These are phyloP conservation scores for Triplophysa dalaica DNA, from an alignment of 2,113 vertebrate species.

Conservation along the genomic window DNA sequence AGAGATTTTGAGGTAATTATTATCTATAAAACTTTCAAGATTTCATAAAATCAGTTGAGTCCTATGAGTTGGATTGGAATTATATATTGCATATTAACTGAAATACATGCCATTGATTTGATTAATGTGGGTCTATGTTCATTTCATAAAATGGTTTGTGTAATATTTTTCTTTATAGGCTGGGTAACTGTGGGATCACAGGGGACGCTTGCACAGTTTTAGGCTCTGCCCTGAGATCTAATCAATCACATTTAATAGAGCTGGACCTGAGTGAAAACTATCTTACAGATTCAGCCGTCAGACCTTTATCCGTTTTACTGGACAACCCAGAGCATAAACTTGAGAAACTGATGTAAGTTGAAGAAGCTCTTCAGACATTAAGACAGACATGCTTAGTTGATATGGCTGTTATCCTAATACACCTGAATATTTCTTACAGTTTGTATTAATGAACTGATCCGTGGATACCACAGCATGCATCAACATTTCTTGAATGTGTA, in stretches of 20 bases:
- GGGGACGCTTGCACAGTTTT: slow-evolving; percentile 27
- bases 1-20: slow-evolving; percentile 35
- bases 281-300: slow-evolving; percentile 41
- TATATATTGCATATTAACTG: neutral
- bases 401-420: neutral
- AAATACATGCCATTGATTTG: neutral
- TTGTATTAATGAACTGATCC: slow-evolving; percentile 28
- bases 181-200: slow-evolving; percentile 41
- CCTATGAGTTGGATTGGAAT: neutral
- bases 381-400: neutral
- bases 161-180: slow-evolving; percentile 5
- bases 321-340: slow-evolving; percentile 36
- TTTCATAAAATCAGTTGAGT: neutral
- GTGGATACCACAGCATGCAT: neutral
- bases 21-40: neutral
- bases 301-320: slow-evolving; percentile 7
- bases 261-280: slow-evolving; percentile 48
- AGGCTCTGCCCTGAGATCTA: slow-evolving; percentile 15
- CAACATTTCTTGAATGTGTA: slow-evolving; percentile 1
- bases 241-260: slow-evolving; percentile 27
- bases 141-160: neutral
- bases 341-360: slow-evolving; percentile 40
- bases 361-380: neutral
- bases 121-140: neutral
- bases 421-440: slow-evolving; percentile 7